Evolutionary conservation across 2,113 vertebrate species (phyloP).

Genomic region (Pomatorhinus ruficollis): DNA sequence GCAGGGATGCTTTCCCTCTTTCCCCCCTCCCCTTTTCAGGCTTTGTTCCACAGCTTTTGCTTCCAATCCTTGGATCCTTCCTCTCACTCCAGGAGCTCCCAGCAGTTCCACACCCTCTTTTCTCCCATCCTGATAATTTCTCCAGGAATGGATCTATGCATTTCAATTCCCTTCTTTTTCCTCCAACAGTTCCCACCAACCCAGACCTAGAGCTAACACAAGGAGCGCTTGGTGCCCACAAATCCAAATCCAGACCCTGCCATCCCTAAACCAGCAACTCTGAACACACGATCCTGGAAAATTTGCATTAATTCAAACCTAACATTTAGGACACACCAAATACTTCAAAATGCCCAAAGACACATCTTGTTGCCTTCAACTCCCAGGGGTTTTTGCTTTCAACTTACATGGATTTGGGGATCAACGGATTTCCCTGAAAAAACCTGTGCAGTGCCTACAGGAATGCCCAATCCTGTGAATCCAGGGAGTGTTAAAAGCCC

Average conservation of each 20-base stretch:
- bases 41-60: background rate
- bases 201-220: background rate
- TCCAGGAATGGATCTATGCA: background rate
- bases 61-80: background rate
- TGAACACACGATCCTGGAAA: background rate
- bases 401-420: background rate
- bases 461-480: fast-evolving
- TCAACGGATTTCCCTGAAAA: background rate
- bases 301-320: background rate
- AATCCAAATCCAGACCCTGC: background rate
- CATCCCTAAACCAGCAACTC: background rate
- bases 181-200: background rate
- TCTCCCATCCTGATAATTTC: background rate
- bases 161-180: background rate
- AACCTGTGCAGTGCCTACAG: fast-evolving
- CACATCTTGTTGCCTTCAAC: background rate
- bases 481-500: background rate
- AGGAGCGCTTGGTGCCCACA: fast-evolving
- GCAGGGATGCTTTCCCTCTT: background rate
- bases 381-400: background rate
- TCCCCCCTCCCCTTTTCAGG: background rate
- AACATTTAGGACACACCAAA: background rate
- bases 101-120: background rate
- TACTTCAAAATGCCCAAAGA: background rate
- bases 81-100: background rate